Evolutionary conservation across 2,888 invertebrate species (phyloP).

Genomic region (Agrochola circellaris): DNA sequence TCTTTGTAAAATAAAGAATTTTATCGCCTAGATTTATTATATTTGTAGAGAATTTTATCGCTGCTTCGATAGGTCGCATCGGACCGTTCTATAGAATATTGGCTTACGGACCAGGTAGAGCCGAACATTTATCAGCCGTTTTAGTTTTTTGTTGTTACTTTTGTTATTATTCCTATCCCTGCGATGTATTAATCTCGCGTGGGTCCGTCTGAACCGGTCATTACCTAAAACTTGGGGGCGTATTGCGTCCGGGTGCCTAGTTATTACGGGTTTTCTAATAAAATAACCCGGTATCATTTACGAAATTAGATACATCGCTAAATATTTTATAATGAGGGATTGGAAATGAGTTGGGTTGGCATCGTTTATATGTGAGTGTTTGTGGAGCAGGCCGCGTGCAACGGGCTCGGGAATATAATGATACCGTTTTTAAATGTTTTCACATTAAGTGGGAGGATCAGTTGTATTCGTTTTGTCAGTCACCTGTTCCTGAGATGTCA

Average conservation of each 20-base stretch:
- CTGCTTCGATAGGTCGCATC: constrained; percentile 77
- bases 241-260: constrained; percentile 88
- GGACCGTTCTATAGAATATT: constrained; percentile 76
- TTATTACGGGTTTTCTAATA: constrained; percentile 89
- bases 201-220: constrained; percentile 87
- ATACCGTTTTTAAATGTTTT: constrained; percentile 75
- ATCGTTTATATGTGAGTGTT: constrained; percentile 80
- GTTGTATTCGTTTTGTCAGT: constrained; percentile 74
- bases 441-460: constrained; percentile 68
- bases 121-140: constrained; percentile 87
- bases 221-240: constrained; percentile 89
- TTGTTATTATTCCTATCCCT: constrained; percentile 88
- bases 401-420: constrained; percentile 75
- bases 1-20: constrained; percentile 84
- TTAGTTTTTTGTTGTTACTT: constrained; percentile 87
- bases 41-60: constrained; percentile 88
- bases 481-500: constrained; percentile 70
- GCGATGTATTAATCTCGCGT: constrained; percentile 89
- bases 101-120: constrained; percentile 83
- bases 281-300: constrained; percentile 88
- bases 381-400: constrained; percentile 76
- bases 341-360: constrained; percentile 82
- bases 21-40: constrained; percentile 89
- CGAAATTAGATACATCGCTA: constrained; percentile 89
- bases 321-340: constrained; percentile 90